A percentile compares a stretch with the other conserved stretches of the same genome.
phyloP scores from a whole-genome alignment of 2,888 invertebrate genomes.

The Nymphalis urticae region DNA sequence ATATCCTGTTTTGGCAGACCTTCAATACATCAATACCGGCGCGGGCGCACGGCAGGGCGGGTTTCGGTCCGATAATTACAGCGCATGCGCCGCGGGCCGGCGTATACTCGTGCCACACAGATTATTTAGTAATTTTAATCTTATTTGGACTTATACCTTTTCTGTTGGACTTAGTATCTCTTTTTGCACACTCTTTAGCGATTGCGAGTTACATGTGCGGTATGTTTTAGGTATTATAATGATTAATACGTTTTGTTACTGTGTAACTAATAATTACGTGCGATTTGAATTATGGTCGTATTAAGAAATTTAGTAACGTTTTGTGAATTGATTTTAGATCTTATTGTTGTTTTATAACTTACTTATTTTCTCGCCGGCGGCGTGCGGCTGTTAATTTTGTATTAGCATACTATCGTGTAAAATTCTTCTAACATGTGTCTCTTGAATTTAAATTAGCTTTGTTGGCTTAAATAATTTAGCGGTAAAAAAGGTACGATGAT shows the following conservation, averaged over 20 bases:
- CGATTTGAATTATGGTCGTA: constrained; percentile 35
- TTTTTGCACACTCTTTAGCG: constrained; percentile 39
- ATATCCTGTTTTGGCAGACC: constrained; percentile 49
- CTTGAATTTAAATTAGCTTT: neutral
- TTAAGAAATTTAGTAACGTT: constrained; percentile 35
- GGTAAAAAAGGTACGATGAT: too few species aligned
- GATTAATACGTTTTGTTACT: constrained; percentile 46
- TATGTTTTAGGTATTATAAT: constrained; percentile 47
- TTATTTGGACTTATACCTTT: constrained; percentile 67
- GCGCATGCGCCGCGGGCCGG: constrained; percentile 65
- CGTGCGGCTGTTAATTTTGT: neutral
- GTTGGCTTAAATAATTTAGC: neutral
- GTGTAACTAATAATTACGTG: constrained; percentile 42
- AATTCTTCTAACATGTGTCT: neutral
- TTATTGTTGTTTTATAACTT: constrained; percentile 22
- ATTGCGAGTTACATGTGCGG: constrained; percentile 61
- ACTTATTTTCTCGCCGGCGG: constrained; percentile 9
- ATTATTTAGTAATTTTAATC: constrained; percentile 79
- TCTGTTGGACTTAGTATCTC: constrained; percentile 18
- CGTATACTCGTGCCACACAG: constrained; percentile 61
- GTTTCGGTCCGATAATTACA: constrained; percentile 74
- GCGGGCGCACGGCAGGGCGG: constrained; percentile 57
- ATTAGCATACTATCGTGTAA: neutral
- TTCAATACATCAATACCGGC: constrained; percentile 72
- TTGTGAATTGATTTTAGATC: constrained; percentile 33